Evolutionary conservation across 2,113 vertebrate species (phyloP).

Genomic region (Accipiter cooperii): DNA sequence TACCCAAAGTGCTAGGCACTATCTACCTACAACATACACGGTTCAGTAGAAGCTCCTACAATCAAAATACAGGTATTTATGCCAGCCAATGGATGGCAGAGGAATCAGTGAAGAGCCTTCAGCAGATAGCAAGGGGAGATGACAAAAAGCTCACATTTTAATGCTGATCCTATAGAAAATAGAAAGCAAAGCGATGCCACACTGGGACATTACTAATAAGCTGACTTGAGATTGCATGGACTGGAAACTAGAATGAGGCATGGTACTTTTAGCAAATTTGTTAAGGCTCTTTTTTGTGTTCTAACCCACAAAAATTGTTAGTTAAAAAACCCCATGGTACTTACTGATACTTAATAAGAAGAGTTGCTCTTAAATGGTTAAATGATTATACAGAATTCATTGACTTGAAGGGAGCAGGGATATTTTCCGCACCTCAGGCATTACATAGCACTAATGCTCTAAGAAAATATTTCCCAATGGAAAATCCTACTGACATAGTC

Average conservation of each 20-base stretch:
- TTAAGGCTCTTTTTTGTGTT: neutral
- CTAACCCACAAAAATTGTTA: neutral
- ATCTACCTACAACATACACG: neutral
- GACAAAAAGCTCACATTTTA: neutral
- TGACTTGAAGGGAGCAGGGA: neutral
- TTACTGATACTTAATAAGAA: neutral
- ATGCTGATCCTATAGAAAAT: neutral
- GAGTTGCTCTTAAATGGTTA: neutral
- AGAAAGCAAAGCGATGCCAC: neutral
- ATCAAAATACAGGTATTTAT: neutral
- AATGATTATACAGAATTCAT: neutral
- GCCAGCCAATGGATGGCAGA: neutral
- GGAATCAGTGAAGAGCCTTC: neutral
- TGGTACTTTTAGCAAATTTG: neutral
- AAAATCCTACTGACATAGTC: neutral
- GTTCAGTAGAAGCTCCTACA: neutral
- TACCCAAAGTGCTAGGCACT: neutral
- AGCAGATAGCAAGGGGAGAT: neutral
- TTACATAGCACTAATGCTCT: neutral
- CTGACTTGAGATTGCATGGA: accelerated
- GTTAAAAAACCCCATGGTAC: neutral
- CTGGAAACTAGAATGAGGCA: neutral
- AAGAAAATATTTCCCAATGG: slow-evolving; percentile 17
- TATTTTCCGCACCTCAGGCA: neutral
- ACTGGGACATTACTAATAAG: neutral